Evolutionary conservation across 64 coral and sea anemone species (phyloP).

Genomic region (Stichodactyla helianthus): DNA sequence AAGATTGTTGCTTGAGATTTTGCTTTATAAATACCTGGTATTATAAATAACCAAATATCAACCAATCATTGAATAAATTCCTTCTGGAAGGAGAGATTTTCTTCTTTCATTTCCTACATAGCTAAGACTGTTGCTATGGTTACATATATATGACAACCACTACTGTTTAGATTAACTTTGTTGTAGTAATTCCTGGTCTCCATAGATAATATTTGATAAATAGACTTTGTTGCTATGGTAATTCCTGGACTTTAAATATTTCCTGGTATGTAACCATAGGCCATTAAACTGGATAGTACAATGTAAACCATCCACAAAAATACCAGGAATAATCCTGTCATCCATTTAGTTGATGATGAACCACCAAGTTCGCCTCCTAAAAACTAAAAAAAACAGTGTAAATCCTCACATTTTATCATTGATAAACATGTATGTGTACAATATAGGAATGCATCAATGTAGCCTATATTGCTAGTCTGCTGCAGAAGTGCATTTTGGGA

Average conservation of each 20-base stretch:
- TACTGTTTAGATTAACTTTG: too few species aligned
- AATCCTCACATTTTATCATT: neutral
- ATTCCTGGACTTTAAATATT: constrained; percentile 1
- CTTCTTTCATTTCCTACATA: too few species aligned
- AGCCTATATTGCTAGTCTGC: too few species aligned
- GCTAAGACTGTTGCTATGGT: too few species aligned
- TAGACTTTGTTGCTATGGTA: neutral
- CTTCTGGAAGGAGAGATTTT: too few species aligned
- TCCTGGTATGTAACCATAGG: constrained; percentile 51
- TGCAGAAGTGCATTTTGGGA: too few species aligned
- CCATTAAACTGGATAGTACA: constrained; percentile 67
- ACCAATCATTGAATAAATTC: too few species aligned
- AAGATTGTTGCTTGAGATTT: too few species aligned
- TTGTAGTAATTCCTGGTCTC: neutral
- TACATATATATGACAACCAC: too few species aligned
- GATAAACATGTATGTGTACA: too few species aligned
- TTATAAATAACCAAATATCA: too few species aligned
- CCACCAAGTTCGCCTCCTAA: constrained; percentile 82
- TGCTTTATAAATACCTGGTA: too few species aligned
- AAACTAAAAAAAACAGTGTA: constrained; percentile 37
- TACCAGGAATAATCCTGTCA: constrained; percentile 50
- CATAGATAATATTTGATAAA: neutral
- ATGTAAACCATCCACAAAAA: constrained; percentile 67
- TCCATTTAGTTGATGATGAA: constrained; percentile 50
- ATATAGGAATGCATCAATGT: neutral